Base-by-base conservation (phyloP, 2,113 vertebrate genomes). In the Pelecanus crispus region DNA sequence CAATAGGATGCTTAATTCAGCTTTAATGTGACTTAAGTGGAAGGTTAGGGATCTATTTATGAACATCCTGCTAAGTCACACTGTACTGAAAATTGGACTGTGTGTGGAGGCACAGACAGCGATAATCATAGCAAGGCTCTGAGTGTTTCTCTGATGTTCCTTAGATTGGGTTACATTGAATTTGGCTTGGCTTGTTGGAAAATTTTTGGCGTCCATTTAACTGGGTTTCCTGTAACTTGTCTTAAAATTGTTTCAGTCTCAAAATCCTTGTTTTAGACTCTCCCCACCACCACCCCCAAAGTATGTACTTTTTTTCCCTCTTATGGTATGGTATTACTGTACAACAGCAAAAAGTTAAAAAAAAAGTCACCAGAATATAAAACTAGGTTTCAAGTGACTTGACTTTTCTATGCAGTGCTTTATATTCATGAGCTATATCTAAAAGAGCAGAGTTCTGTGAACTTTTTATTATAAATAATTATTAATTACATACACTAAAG, bases 81-180 rank as follows among this genome's bases (percentile, higher is more conserved):
- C 29, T 38, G 36, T 24, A 20, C 38, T 94, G 89, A 82, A 92
- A 94, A 83, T 70, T 91, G 70, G 74, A 49, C 67, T 74, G 24
- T 55, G 45, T 88, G 55, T 58, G 58, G 42, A 81, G 75, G 71
- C 65, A 94, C 56, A 96, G 79, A 74, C 71, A 61, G 31, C 94
- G 83, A 95, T 77, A 93, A 96, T 92, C 86, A 96, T 36, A 95
- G 79, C 78, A 92, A 91, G 70, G 34, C 83, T 96, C 92, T 84
- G 62, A 93, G 88, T 80, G 81, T 88, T 94, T 63, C 67, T 96
- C 92, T 93, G 72, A 73, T 89, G 58, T 92, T 95, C 58, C 66
- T 92, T 87, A 95, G 91, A 94, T 70, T 75, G 61, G 22, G 47
- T 95, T 97, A 80, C 90, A 86, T 3, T 70, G 85, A 89, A 91